Evolutionary conservation across 2,113 vertebrate genomes (phyloP).

Genomic region (Cheirogaleus medius): DNA sequence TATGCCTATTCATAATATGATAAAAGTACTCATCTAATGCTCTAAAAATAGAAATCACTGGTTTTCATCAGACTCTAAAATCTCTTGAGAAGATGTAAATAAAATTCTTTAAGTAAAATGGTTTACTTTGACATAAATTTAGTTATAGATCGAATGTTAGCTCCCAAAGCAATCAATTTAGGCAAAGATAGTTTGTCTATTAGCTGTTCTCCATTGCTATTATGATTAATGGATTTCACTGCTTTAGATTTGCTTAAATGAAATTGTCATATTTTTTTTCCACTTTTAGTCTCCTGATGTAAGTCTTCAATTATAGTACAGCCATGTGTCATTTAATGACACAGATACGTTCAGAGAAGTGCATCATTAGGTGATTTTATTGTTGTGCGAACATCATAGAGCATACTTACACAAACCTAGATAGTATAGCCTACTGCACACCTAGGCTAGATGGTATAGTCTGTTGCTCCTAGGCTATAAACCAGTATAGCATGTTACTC

Average conservation of each 20-base stretch:
- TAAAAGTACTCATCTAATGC: not conserved
- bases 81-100: constrained; percentile 26
- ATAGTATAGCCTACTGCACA: not conserved
- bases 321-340: not conserved
- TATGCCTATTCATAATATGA: not conserved
- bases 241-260: constrained; percentile 15
- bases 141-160: not conserved
- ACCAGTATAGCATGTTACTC: not conserved
- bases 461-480: not conserved
- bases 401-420: not conserved
- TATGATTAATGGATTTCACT: not conserved
- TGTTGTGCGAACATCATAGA: not conserved
- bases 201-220: not conserved
- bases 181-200: not conserved
- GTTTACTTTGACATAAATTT: constrained; percentile 19
- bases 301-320: not conserved
- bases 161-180: constrained; percentile 13
- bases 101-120: constrained; percentile 32
- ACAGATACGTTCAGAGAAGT: not conserved
- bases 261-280: not conserved
- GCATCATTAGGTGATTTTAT: not conserved
- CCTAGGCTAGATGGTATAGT: not conserved
- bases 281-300: not conserved
- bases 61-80: constrained; percentile 18
- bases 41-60: constrained; percentile 46